Base-by-base conservation (phyloP, 2,888 invertebrate species). In the Apotomis betuletana region DNA sequence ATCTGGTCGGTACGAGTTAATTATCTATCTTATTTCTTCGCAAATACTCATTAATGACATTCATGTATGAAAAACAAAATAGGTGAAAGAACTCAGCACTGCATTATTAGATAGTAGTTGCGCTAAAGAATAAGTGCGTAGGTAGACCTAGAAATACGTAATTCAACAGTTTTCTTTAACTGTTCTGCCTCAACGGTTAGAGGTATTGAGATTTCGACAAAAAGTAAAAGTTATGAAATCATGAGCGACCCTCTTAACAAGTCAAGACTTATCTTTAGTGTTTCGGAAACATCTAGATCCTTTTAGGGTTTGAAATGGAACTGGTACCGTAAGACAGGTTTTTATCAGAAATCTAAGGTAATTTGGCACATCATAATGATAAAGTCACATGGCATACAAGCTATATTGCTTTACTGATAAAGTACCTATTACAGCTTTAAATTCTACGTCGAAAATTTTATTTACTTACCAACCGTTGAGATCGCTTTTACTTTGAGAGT, bases 301-400 rank as follows among this genome's bases (percentile, higher is more conserved):
- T 36, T 46, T 49, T 63, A 69, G 41, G 41, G 57, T 38, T 69
- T 44, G 6, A 44, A 63, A 49, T 46, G 12, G 9, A 57, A 65
- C 55, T 27, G 27, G 57, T 27, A 58, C 41, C 41, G 51, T 10
- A 69, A 69, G 27, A 49, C 57, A 8, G 54, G 69, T 51, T 62
- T 55, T 63, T 63, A 62, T 69, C 69, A 69, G 57, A 49, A 62
- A 63, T 69, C 57, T 38, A 38, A 12, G 15, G 64, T n/a, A 13
- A 57, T 44, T 57, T 57, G 46, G 46, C 55, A 57, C 46, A 65
- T 44, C 46, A n/a, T 57, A 46, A 58, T 44, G 27, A n/a, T 57
- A 46, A 58, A 41, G 52, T 41, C 49, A 52, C 38, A 36, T 62
- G 38, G 15, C 49, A 55, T 41, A 63, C 54, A 54, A 64, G 15